phyloP scores from a whole-genome alignment of 2,113 vertebrate species.

The Nestor notabilis region DNA sequence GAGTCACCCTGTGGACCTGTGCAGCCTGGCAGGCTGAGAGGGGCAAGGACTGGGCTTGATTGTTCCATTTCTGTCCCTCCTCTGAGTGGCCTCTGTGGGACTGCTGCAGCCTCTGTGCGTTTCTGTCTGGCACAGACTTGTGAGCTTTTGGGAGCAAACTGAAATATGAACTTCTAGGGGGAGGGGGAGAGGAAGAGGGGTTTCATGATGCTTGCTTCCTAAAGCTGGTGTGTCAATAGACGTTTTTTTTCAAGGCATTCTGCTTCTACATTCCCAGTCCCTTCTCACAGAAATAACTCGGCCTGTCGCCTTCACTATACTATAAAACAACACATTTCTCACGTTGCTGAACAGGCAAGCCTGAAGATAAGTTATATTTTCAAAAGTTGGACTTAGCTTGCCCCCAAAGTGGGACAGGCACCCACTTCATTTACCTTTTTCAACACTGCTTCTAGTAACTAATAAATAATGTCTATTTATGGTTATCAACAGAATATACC shows the following conservation, averaged over 20 bases:
- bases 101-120: constrained; percentile 87
- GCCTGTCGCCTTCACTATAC: constrained; percentile 25
- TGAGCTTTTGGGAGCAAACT: constrained; percentile 94
- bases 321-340: constrained; percentile 65
- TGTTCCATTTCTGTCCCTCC: constrained; percentile 90
- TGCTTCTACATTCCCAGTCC: constrained; percentile 34
- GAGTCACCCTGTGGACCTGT: constrained; percentile 85
- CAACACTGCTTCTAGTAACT: not conserved
- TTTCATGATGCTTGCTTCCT: constrained; percentile 73
- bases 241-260: constrained; percentile 68
- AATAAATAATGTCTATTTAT: not conserved
- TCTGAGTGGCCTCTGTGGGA: constrained; percentile 91
- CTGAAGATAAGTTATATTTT: constrained; percentile 44
- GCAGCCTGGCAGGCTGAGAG: constrained; percentile 86
- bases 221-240: constrained; percentile 71
- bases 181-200: constrained; percentile 71
- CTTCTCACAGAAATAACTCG: constrained; percentile 48
- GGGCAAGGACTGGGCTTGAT: constrained; percentile 83
- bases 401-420: not conserved
- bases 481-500: not conserved
- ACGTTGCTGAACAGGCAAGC: constrained; percentile 43
- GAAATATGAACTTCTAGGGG: constrained; percentile 88
- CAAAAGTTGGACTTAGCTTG: not conserved
- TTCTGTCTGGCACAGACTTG: constrained; percentile 93
- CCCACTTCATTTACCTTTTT: constrained; percentile 5